Evolutionary conservation across 2,797 vertebrate genomes (phyloP).

Genomic region (Chaetophractus vellerosus): DNA sequence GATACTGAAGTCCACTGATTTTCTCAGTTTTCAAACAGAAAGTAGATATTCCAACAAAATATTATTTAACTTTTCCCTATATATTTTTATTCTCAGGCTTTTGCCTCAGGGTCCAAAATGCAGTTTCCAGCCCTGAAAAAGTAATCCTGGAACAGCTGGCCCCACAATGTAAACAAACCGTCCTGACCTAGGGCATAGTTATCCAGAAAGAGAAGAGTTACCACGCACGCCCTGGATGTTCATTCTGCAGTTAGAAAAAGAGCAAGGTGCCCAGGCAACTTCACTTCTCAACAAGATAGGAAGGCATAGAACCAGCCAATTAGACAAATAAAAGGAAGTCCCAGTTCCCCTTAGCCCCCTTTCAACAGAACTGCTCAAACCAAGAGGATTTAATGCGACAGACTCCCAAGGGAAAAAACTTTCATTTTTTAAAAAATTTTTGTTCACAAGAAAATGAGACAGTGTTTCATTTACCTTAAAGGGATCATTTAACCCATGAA

Average conservation of each 20-base stretch:
- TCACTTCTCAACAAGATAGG: neutral
- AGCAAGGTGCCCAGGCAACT: neutral
- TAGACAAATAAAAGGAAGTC: constrained; percentile 35
- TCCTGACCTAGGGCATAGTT: neutral
- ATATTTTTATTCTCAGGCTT: constrained; percentile 49
- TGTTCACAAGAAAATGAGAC: constrained; percentile 65
- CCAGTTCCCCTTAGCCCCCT: constrained; percentile 23
- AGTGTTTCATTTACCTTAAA: constrained; percentile 68
- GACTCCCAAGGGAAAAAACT: neutral
- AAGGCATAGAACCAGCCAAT: neutral
- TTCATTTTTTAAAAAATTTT: constrained; percentile 17
- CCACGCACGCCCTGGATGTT: neutral
- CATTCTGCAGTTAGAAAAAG: neutral
- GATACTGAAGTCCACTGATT: neutral
- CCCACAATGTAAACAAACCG: constrained; percentile 53
- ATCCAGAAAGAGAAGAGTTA: neutral
- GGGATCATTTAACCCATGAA: constrained; percentile 64
- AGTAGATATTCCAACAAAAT: constrained; percentile 34
- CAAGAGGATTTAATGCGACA: constrained; percentile 45
- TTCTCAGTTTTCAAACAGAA: constrained; percentile 38
- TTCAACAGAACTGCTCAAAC: constrained; percentile 50
- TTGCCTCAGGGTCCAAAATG: constrained; percentile 34
- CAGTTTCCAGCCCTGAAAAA: constrained; percentile 68
- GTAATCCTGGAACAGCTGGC: constrained; percentile 47
- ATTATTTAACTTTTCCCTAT: constrained; percentile 59